phyloP scores from a whole-genome alignment of 2,888 invertebrate genomes.

The Hypomecis atomaria region DNA sequence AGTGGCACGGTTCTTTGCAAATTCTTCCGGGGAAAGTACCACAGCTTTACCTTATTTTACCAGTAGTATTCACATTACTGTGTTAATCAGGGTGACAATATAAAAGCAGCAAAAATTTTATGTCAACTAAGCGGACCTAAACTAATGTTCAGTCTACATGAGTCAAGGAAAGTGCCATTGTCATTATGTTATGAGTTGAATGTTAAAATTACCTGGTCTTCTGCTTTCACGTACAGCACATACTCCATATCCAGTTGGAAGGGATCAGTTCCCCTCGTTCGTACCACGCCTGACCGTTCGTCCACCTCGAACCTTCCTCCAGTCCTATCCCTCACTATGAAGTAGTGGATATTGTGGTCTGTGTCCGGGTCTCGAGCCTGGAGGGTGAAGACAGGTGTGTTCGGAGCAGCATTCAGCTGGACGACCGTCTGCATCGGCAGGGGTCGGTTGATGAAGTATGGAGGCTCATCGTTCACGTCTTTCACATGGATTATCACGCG shows the following conservation, averaged over 20 bases:
- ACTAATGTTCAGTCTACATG: too few species aligned
- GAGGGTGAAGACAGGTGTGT: conserved; percentile 98
- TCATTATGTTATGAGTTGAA: neutral
- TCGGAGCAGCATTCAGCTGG: conserved; percentile 96
- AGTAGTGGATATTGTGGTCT: conserved; percentile 97
- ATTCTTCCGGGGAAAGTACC: too few species aligned
- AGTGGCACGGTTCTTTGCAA: too few species aligned
- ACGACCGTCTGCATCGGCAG: conserved; percentile 99
- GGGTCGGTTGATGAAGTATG: conserved; percentile 98
- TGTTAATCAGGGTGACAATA: too few species aligned
- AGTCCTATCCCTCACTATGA: conserved; percentile 96
- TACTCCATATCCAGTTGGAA: conserved; percentile 98
- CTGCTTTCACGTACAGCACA: conserved; percentile 97
- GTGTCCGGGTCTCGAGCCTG: conserved; percentile 98
- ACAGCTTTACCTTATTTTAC: too few species aligned
- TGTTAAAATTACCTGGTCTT: conserved; percentile 88
- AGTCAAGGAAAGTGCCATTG: too few species aligned
- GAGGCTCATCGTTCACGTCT: conserved; percentile 98
- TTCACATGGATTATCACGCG: conserved; percentile 97
- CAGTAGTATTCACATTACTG: too few species aligned
- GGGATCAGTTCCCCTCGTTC: conserved; percentile 95
- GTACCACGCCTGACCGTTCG: conserved; percentile 95
- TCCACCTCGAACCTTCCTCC: conserved; percentile 93
- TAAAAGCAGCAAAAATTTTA: too few species aligned
- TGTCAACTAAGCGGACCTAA: too few species aligned